These are phyloP conservation scores for Gymnocephalus cernua DNA, from an alignment of 2,113 vertebrate genomes.

Conservation along the genomic window DNA sequence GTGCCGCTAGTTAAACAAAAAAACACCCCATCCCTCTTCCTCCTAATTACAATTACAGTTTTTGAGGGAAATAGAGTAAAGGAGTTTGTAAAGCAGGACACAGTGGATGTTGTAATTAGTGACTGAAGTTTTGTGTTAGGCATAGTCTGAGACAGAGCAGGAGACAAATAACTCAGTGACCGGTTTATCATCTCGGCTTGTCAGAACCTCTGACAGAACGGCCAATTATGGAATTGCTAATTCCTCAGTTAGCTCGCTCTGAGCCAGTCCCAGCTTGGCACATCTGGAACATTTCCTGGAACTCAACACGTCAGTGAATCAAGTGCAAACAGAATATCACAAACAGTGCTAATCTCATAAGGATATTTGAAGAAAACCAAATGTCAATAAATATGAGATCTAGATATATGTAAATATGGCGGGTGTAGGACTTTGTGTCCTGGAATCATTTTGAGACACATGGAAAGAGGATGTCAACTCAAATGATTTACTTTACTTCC, in stretches of 20 bases:
- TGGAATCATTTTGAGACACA: background rate
- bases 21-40: no score
- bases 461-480: background rate
- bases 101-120: constrained; percentile 52
- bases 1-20: no score
- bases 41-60: background rate
- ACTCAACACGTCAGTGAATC: constrained; percentile 23
- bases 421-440: background rate
- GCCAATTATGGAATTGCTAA: constrained; percentile 72
- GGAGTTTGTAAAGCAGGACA: background rate
- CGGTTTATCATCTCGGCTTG: constrained; percentile 54
- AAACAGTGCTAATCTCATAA: constrained; percentile 36
- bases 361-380: constrained; percentile 42
- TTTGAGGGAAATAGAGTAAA: background rate
- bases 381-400: constrained; percentile 43
- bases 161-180: constrained; percentile 57
- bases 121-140: constrained; percentile 57
- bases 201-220: constrained; percentile 61
- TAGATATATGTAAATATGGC: constrained; percentile 13
- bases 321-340: constrained; percentile 32
- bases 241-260: constrained; percentile 55
- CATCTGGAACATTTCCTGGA: constrained; percentile 44
- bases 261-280: constrained; percentile 37
- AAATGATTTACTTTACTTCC: background rate
- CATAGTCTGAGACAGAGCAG: constrained; percentile 28